These are phyloP conservation scores for Thera obeliscata DNA, from an alignment of 2,888 invertebrate genomes.

Conservation along the genomic window DNA sequence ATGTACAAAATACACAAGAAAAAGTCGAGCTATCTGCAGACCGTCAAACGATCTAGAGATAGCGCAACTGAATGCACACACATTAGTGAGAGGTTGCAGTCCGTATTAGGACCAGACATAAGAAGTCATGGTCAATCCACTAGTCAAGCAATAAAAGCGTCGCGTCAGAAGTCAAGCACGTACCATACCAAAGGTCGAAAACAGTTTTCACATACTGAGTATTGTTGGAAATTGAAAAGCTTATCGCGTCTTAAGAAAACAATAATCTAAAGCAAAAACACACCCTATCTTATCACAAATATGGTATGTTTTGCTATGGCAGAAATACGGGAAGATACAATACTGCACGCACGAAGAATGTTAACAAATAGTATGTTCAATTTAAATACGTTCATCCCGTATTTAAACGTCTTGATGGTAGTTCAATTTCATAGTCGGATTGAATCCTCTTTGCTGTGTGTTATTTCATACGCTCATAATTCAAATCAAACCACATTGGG, in stretches of 20 bases:
- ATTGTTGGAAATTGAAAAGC: constrained; percentile 72
- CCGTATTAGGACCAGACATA: background rate
- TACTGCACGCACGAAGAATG: constrained; percentile 59
- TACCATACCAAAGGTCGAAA: constrained; percentile 62
- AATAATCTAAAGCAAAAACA: constrained; percentile 2
- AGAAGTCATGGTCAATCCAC: background rate
- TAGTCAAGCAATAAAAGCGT: constrained; percentile 44
- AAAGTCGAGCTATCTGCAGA: no score
- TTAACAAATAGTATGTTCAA: constrained; percentile 58
- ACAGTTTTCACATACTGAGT: constrained; percentile 74
- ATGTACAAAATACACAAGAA: no score
- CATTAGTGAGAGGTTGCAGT: no score
- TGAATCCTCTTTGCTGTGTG: constrained; percentile 8
- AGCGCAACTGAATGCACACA: no score
- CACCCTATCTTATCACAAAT: background rate
- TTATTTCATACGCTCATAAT: no score
- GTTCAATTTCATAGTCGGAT: constrained; percentile 45
- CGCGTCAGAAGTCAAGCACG: constrained; percentile 58
- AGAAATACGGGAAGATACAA: constrained; percentile 21
- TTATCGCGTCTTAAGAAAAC: constrained; percentile 56
- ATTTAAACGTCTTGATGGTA: constrained; percentile 45
- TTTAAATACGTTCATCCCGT: constrained; percentile 51
- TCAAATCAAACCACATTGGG: no score
- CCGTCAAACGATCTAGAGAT: no score
- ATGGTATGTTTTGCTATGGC: constrained; percentile 23